Evolutionary conservation across 2,888 invertebrate species (phyloP), one percentile per base, ranked within the genome.

Genomic region (Apamea sordens): DNA sequence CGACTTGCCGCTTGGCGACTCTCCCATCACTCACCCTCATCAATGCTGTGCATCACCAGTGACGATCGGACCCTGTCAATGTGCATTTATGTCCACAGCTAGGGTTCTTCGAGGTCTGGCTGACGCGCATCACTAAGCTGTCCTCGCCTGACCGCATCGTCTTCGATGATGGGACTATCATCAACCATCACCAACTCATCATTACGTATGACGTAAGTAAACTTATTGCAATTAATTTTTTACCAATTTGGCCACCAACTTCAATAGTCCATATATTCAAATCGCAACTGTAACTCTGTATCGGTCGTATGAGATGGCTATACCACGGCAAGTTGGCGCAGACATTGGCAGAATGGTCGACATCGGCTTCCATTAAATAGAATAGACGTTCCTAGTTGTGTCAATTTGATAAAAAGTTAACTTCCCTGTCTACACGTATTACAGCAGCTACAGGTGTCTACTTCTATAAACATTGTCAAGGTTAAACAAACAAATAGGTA

Each of bases 21-120:
- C 32, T 63, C 5, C 59, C 18, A 72, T 76, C 70, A 70, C 67
- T 80, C 77, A 86, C 53, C 69, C 4, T 67, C 75, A 88, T 82
- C 41, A 72, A 75, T 24, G 56, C 50, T 70, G 63, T 56, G 82
- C 47, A 7, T 59, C n/a, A 74, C 47, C 32, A 72, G 61, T 82
- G 11, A 73, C 41, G 18, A 76, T 81, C 79, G 79, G 79, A 80
- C 68, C 83, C 86, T 91, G 91, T 88, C 88, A 92, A 86, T 90
- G 86, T 89, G 70, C 50, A 74, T 91, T 80, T 79, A 65, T 92
- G 86, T 93, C 90, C 90, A 59, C 95, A 97, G 97, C 91, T 95
- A 93, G 99, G 99, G 83, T 99, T 99, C 97, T 99, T 99, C 95
- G 99, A 99, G 96, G 98, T 99, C 85, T 99, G 99, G 99, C 97